Evolutionary conservation across 2,888 invertebrate species (phyloP).

Genomic region (Microdon myrmicae): DNA sequence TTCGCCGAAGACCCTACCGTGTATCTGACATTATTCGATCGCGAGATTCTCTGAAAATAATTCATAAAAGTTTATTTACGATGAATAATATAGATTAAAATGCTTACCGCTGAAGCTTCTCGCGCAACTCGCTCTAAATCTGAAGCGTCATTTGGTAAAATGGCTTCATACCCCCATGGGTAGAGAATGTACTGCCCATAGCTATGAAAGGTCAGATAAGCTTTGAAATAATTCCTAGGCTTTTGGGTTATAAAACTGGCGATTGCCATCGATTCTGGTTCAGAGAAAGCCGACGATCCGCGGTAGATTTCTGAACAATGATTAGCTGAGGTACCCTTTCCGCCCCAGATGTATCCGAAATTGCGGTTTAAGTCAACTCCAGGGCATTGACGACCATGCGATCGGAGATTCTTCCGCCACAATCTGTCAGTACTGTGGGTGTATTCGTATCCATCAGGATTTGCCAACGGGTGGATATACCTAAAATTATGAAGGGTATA

Average conservation of each 20-base stretch:
- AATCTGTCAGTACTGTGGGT: conserved; percentile 82
- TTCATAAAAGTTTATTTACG: neutral
- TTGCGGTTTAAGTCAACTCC: conserved; percentile 89
- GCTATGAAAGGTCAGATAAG: conserved; percentile 83
- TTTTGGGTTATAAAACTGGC: conserved; percentile 69
- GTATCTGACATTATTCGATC: conserved; percentile 73
- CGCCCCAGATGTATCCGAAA: conserved; percentile 89
- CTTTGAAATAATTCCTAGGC: conserved; percentile 72
- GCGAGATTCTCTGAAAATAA: conserved; percentile 71
- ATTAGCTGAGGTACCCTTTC: conserved; percentile 83
- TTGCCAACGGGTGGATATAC: conserved; percentile 79
- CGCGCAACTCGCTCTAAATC: conserved; percentile 78
- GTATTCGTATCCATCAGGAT: conserved; percentile 91
- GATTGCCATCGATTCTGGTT: conserved; percentile 83
- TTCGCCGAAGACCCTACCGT: conserved; percentile 81
- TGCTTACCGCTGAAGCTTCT: conserved; percentile 74
- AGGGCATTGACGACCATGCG: conserved; percentile 72
- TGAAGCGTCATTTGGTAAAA: conserved; percentile 75
- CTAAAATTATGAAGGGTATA: conserved; percentile 61
- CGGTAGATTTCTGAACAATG: conserved; percentile 86
- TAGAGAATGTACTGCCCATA: conserved; percentile 87
- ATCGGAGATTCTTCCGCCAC: conserved; percentile 81
- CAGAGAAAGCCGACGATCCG: conserved; percentile 83
- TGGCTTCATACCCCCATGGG: conserved; percentile 86
- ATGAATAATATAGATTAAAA: neutral